Base-by-base conservation (phyloP, 2,797 vertebrate species). In the Silurus aristotelis region DNA sequence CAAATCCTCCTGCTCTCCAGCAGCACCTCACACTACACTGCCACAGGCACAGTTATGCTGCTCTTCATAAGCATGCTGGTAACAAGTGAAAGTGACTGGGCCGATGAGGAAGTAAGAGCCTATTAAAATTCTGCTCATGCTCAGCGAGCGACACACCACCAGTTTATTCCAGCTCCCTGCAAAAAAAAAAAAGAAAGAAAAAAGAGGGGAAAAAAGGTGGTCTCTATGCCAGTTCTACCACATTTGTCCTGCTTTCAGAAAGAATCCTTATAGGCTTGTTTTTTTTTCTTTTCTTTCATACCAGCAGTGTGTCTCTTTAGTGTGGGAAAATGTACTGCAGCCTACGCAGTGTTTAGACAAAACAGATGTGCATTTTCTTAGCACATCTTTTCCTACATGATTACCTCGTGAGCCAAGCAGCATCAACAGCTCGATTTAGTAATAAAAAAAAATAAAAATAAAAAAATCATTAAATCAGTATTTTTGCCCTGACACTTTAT, bases 91-190 rank as follows among this genome's bases (percentile, higher is more conserved):
- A 71, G 70, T 64, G 80, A 71, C 60, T 83, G 68, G 71, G 72
- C 71, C 67, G 63, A 83, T 64, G 20, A 68, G 73, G 72, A 67
- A 82, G 83, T 72, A 83, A 22, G 82, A 86, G 20, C 66, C 85
- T 67, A 82, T 87, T 83, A 83, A 81, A 87, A 79, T 85, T 82
- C 83, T 75, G 85, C 88, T 81, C 52, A 84, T 76, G 43, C 56
- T 20, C 70, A 61, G 83, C 58, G 83, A 58, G 82, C 80, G 67
- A 89, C 79, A 72, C 68, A 85, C 82, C 63, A 64, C 48, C 78
- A 68, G 84, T 88, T 88, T 88, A 88, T 88, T 90, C 83, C 82
- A 82, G 72, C 68, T 83, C 68, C 60, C 76, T 73, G 67, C 48
- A 38, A 79, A 82, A 78, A 70, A 75, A 72, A 72, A 76, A 20